phyloP scores from a whole-genome alignment of 2,113 vertebrate species.

The Axis porcinus region DNA sequence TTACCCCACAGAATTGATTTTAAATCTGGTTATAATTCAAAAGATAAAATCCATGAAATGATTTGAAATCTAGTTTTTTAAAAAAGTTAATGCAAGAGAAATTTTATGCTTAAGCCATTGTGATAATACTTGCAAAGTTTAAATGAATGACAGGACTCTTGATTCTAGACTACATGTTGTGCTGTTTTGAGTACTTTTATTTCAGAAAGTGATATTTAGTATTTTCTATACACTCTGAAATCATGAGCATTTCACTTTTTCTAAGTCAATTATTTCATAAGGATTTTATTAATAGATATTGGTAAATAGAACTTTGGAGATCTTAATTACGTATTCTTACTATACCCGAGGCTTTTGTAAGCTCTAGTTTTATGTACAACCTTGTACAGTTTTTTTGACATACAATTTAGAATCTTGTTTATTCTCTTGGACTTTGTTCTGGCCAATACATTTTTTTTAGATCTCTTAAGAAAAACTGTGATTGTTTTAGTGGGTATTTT shows the following conservation, averaged over 20 bases:
- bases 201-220: constrained; percentile 51
- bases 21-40: constrained; percentile 38
- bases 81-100: background rate
- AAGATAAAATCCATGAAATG: background rate
- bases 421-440: constrained; percentile 75
- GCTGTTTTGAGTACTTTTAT: constrained; percentile 61
- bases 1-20: background rate
- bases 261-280: constrained; percentile 64
- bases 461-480: constrained; percentile 77
- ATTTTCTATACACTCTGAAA: constrained; percentile 66
- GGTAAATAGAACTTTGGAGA: constrained; percentile 55
- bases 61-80: constrained; percentile 33
- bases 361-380: constrained; percentile 67
- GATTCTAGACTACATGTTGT: constrained; percentile 31
- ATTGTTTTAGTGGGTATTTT: constrained; percentile 78
- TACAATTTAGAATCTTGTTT: constrained; percentile 72
- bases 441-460: constrained; percentile 74
- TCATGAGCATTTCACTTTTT: constrained; percentile 66
- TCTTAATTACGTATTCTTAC: constrained; percentile 64
- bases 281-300: constrained; percentile 62
- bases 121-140: constrained; percentile 55
- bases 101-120: constrained; percentile 40
- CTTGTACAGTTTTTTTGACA: constrained; percentile 75
- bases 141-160: constrained; percentile 54
- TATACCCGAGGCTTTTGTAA: constrained; percentile 65